Conservation (phyloP, 2,113 vertebrate species). For the Psophia crepitans region DNA sequence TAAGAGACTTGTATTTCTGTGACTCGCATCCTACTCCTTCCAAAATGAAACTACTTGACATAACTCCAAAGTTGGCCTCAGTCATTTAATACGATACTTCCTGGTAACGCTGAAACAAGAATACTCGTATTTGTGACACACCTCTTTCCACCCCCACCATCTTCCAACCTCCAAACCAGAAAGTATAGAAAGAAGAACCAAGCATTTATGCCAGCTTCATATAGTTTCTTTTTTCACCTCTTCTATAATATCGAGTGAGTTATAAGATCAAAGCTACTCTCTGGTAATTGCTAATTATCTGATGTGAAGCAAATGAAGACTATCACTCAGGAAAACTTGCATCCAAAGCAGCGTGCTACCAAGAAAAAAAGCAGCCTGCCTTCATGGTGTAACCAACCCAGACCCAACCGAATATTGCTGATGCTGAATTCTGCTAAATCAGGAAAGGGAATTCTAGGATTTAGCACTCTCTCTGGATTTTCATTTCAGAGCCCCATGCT, state of each 20-base stretch:
- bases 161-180: background rate
- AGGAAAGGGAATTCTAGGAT: background rate
- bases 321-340: background rate
- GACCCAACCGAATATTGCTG: background rate
- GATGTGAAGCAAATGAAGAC: background rate
- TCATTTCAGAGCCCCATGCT: background rate
- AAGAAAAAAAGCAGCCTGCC: background rate
- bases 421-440: background rate
- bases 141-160: background rate
- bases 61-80: background rate
- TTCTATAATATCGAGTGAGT: background rate
- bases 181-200: fast-evolving
- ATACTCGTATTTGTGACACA: background rate
- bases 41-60: background rate
- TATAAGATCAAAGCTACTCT: background rate
- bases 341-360: background rate
- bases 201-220: background rate
- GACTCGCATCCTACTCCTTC: background rate
- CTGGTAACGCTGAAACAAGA: background rate
- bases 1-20: background rate
- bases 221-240: background rate
- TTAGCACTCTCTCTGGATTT: background rate
- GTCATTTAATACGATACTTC: background rate
- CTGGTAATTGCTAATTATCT: background rate
- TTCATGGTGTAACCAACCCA: background rate